These are phyloP conservation scores for Eilema depressum DNA, from an alignment of 2,888 invertebrate genomes.

Conservation along the genomic window DNA sequence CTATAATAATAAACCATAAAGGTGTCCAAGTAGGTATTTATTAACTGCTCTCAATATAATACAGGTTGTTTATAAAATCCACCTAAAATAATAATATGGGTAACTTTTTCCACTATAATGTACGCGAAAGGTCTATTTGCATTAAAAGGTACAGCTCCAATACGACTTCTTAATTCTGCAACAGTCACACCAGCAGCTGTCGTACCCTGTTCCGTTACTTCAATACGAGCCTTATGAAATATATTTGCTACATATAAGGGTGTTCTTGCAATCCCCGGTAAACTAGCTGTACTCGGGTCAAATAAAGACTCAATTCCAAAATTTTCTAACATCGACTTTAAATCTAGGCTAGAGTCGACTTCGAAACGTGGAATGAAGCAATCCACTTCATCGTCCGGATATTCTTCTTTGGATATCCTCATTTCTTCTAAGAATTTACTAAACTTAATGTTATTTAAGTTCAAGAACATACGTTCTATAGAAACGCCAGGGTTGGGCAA, in stretches of 20 bases:
- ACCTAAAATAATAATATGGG: slow-evolving; percentile 79
- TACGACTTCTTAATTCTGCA: slow-evolving; percentile 81
- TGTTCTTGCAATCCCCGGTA: slow-evolving; percentile 81
- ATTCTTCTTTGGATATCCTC: slow-evolving; percentile 78
- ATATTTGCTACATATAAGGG: slow-evolving; percentile 87
- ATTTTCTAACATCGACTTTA: slow-evolving; percentile 81
- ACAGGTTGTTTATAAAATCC: slow-evolving; percentile 75
- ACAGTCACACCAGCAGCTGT: slow-evolving; percentile 88
- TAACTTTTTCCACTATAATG: slow-evolving; percentile 89
- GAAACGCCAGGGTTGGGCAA: slow-evolving; percentile 87
- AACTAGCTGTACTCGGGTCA: slow-evolving; percentile 65
- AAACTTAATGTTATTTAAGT: slow-evolving; percentile 79
- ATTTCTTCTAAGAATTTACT: slow-evolving; percentile 85
- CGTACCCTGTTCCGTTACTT: slow-evolving; percentile 92
- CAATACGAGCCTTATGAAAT: slow-evolving; percentile 91
- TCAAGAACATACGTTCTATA: slow-evolving; percentile 82
- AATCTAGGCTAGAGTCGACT: slow-evolving; percentile 85
- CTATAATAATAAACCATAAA: neutral
- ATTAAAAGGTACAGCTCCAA: slow-evolving; percentile 86
- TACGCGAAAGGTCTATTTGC: slow-evolving; percentile 90
- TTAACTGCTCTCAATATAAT: slow-evolving; percentile 59
- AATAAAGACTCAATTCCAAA: slow-evolving; percentile 87
- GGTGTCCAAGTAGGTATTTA: neutral
- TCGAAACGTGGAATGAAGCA: slow-evolving; percentile 89
- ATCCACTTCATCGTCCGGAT: slow-evolving; percentile 88